Base-by-base conservation (phyloP, 2,113 vertebrate species). In the Pteruthius melanotis region DNA sequence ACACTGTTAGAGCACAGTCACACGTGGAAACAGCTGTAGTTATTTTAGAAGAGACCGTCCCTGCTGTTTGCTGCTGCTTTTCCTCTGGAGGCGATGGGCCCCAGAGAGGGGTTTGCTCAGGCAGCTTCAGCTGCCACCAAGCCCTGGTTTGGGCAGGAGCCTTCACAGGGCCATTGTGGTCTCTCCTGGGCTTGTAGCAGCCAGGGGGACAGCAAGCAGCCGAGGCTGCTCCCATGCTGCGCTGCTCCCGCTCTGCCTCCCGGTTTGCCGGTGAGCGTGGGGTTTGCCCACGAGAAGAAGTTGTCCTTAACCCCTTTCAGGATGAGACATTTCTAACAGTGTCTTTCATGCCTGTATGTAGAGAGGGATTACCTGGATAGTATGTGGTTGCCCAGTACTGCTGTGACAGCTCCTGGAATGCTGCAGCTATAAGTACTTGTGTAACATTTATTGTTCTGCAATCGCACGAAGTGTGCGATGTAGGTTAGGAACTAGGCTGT, bases 201-300 rank as follows among this genome's bases (percentile, higher is more conserved):
- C 4, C 4, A 4, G 33, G n/a, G 15, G 15, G 57, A 17, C 21
- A 52, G 52, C 60, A 12, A 42, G 40, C 47, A 40, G 49, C 33
- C 40, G 30, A 22, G 39, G 64, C 45, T 70, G 42, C 10, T 26
- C 69, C 23, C 0, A 0, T 27, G 66, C 52, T 53, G 42, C 3
- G 0, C 39, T 39, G 40, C 10, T 83, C 45, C 61, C 0, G 0
- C 54, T 31, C 50, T 42, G 20, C 70, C 30, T 33, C 2, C 16
- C 0, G 6, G 8, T 42, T 50, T 45, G 39, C 20, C 53, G 44
- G 19, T 2, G n/a, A 50, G 26, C 49, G 5, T 2, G 5, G 20
- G 9, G 16, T 60, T 80, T 54, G 21, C 28, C 60, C 14, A 6
- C 8, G 0, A 3, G 30, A 13, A 18, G 49, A 24, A 42, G 3